Conservation (phyloP, 2,797 vertebrate species). For the Pachyuromys duprasi region DNA sequence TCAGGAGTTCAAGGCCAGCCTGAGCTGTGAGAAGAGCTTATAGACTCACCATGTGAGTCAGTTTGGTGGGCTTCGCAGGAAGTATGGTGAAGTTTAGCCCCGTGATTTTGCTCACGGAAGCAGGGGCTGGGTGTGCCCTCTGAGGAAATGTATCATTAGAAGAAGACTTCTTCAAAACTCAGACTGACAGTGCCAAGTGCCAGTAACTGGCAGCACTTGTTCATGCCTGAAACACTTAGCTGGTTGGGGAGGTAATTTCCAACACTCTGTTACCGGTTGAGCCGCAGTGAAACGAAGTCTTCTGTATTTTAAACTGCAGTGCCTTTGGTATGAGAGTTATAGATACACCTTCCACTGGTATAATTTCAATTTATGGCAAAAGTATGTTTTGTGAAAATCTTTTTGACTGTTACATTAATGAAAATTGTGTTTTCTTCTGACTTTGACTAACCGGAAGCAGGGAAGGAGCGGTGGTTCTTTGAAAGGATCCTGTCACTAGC, state of each 20-base stretch:
- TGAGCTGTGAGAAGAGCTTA: background rate
- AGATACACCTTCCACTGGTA: background rate
- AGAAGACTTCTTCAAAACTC: background rate
- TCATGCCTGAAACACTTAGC: background rate
- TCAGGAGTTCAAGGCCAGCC: background rate
- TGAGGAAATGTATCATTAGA: background rate
- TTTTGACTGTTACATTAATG: background rate
- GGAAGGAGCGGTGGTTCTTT: background rate
- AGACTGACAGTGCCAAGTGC: background rate
- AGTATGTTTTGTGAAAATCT: slow-evolving; percentile 9
- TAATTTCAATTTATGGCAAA: background rate
- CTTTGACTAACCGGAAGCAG: background rate
- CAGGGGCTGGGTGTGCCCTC: background rate
- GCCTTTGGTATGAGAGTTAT: background rate
- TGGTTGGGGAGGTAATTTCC: background rate
- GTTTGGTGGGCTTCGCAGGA: background rate
- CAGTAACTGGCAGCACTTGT: background rate
- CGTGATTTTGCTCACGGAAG: background rate
- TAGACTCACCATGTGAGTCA: background rate
- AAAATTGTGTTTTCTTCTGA: background rate
- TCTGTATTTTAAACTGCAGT: background rate
- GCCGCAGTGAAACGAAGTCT: background rate
- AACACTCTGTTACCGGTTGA: slow-evolving; percentile 3
- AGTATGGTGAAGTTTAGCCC: background rate
- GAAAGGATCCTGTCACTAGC: background rate